phyloP scores from a whole-genome alignment of 2,888 invertebrate species.

The Luperina testacea region DNA sequence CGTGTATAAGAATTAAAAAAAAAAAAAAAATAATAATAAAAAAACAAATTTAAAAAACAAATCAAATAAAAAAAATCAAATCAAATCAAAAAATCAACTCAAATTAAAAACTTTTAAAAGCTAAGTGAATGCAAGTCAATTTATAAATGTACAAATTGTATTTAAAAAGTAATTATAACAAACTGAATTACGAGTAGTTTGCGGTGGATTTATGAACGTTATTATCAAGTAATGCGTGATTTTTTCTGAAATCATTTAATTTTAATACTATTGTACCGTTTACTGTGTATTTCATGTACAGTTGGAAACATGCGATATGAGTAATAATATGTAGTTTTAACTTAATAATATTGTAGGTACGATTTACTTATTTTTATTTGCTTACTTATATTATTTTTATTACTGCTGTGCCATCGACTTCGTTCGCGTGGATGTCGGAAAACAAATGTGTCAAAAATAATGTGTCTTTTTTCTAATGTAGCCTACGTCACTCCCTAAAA shows the following conservation, averaged over 20 bases:
- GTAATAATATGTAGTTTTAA: conserved; percentile 13
- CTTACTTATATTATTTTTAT: too few species aligned
- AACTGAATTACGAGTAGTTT: conserved; percentile 33
- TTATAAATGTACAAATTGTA: conserved; percentile 12
- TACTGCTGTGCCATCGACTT: too few species aligned
- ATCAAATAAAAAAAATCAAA: too few species aligned
- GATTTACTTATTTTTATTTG: background rate
- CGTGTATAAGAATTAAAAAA: too few species aligned
- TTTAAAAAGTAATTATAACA: conserved; percentile 34
- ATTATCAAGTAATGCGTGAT: conserved; percentile 38
- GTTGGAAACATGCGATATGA: conserved; percentile 45
- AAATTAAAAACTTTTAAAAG: conserved; percentile 1
- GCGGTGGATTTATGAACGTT: conserved; percentile 34
- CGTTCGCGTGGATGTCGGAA: too few species aligned
- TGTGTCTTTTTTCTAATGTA: too few species aligned
- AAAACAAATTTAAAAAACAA: too few species aligned
- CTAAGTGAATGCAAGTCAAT: background rate
- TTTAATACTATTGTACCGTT: conserved; percentile 46
- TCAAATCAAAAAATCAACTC: too few species aligned
- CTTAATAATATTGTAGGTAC: background rate
- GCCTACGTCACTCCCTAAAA: too few species aligned
- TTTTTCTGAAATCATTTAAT: conserved; percentile 38
- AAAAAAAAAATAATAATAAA: too few species aligned
- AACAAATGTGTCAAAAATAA: too few species aligned
- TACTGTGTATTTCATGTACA: conserved; percentile 3